phyloP scores from a whole-genome alignment of 2,797 vertebrate genomes.

The Aphelocoma californica region DNA sequence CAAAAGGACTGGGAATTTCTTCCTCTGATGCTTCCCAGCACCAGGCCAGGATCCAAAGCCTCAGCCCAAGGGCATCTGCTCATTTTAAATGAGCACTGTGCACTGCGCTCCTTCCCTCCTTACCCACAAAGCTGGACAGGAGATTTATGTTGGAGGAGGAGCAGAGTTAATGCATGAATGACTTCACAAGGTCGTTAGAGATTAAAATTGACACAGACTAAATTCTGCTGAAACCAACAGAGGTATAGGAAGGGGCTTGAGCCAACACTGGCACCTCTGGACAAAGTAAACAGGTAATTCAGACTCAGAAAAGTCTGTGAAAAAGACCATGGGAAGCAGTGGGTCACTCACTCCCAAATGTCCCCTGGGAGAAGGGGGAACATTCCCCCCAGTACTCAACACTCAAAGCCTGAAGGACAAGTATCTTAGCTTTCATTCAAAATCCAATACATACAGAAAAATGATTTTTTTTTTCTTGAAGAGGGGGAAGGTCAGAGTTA shows the following conservation, averaged over 20 bases:
- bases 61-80: neutral
- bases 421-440: neutral
- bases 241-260: neutral
- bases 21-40: neutral
- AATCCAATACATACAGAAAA: neutral
- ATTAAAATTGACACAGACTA: neutral
- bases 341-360: neutral
- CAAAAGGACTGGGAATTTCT: neutral
- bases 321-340: neutral
- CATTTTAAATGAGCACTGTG: neutral
- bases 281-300: neutral
- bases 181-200: neutral
- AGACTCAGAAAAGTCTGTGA: neutral
- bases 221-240: neutral
- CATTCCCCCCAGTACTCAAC: accelerated
- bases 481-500: neutral
- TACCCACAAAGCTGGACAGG: neutral
- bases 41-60: neutral
- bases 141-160: conserved; percentile 15
- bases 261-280: neutral
- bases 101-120: neutral
- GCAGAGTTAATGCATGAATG: neutral
- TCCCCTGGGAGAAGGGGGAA: neutral
- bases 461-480: neutral
- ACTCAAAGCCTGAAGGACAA: neutral